Evolutionary conservation across 1,140 invertebrate species (phyloP), one percentile per base, ranked within the genome.

Genomic region (Zaprionus davidi): DNA sequence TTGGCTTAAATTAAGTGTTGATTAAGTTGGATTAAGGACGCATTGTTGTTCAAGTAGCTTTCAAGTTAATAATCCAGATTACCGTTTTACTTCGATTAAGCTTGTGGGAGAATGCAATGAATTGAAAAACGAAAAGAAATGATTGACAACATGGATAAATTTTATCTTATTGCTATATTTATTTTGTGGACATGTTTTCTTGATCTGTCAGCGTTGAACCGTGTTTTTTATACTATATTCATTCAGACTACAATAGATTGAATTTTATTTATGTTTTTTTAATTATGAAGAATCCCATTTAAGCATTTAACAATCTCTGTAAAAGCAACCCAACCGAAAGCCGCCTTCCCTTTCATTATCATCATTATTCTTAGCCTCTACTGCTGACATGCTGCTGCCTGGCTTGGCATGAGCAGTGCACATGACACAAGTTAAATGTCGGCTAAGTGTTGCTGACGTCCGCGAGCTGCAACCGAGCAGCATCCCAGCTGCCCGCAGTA

Each of bases 341-440:
- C 24, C 15, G 20, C 41, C 17, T 46, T 41, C 38, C 15, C 59
- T 44, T 62, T 55, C 46, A 59, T 66, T 22, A 49, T 74, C 38
- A 46, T 78, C 55, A 56, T 70, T 22, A 24, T 55, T 58, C n/a
- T 46, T n/a, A 20, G 36, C 26, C 60, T 34, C 31, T 34, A 34
- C 9, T 34, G 36, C 26, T 7, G 34, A 46, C 57, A 38, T 55
- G 46, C 63, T 41, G 22, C 63, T 57, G 41, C 6, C 64, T 22
- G 41, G 13, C 64, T 22, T 57, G 5, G 55, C 24, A 26, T 28
- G 46, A 22, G 60, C 17, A 20, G 44, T 87, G 84, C 74, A 78
- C 78, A 76, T 88, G 84, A 82, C 84, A 87, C 68, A 88, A 87
- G 84, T 81, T 87, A 81, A 90, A 87, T 84, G 85, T 79, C 81